Conservation (phyloP, 1,140 invertebrate species). For the Drosophila nikananu region DNA sequence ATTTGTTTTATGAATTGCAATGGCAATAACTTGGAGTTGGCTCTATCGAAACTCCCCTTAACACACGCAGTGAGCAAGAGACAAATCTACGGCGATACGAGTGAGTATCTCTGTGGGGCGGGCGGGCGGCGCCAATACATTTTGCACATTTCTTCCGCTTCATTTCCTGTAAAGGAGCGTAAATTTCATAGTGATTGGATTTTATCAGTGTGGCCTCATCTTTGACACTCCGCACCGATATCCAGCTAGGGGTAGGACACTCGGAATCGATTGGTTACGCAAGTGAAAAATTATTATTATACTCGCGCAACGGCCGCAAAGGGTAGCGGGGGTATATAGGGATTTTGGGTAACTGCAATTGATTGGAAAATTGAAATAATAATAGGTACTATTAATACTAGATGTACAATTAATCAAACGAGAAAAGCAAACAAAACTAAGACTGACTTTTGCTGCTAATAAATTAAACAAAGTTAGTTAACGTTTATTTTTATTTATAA, state of each 20-base stretch:
- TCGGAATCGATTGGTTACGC: slow-evolving; percentile 81
- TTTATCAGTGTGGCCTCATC: slow-evolving; percentile 82
- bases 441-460: too few species aligned
- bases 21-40: slow-evolving; percentile 76
- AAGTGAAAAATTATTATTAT: slow-evolving; percentile 80
- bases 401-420: not conserved
- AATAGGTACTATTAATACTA: too few species aligned
- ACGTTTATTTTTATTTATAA: too few species aligned
- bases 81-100: slow-evolving; percentile 21
- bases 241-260: slow-evolving; percentile 55
- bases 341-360: not conserved
- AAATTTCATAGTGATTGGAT: slow-evolving; percentile 84
- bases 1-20: slow-evolving; percentile 84
- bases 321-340: slow-evolving; percentile 29
- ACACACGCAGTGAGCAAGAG: slow-evolving; percentile 8
- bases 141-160: slow-evolving; percentile 84
- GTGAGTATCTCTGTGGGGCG: slow-evolving; percentile 10
- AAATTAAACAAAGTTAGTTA: too few species aligned
- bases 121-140: slow-evolving; percentile 64
- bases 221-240: slow-evolving; percentile 71
- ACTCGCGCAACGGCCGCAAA: slow-evolving; percentile 3
- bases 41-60: slow-evolving; percentile 7
- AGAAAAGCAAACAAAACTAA: not conserved
- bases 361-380: too few species aligned
- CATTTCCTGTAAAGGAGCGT: slow-evolving; percentile 83